Percentiles rank a stretch among this genome's conserved stretches.
Evolutionary conservation across 2,113 vertebrate genomes (phyloP).

Genomic region (Rutilus rutilus): DNA sequence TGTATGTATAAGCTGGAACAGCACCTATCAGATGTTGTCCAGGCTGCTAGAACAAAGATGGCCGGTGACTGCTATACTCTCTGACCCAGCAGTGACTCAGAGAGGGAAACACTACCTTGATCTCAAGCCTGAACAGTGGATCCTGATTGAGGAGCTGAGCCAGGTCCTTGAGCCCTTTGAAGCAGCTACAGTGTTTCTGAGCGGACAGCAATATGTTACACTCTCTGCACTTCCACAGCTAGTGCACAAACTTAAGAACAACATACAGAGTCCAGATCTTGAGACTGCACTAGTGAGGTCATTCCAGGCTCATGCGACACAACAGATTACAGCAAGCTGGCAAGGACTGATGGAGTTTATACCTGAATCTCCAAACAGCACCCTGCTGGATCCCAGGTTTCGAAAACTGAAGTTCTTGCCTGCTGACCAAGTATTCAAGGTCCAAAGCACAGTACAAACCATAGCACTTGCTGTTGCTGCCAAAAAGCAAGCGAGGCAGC

Average conservation of each 20-base stretch:
- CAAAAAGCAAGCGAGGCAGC: conserved; percentile 26
- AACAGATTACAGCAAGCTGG: conserved; percentile 44
- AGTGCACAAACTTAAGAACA: conserved; percentile 41
- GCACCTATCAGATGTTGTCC: conserved; percentile 29
- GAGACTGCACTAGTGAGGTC: conserved; percentile 41
- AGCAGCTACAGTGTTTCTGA: conserved; percentile 43
- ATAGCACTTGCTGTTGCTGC: conserved; percentile 34
- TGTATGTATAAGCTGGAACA: conserved; percentile 39
- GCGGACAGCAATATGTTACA: conserved; percentile 37
- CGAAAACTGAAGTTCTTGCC: conserved; percentile 48
- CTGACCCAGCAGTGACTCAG: conserved; percentile 34
- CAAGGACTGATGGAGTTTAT: conserved; percentile 18
- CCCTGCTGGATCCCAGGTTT: conserved; percentile 48
- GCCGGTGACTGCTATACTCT: conserved; percentile 41
- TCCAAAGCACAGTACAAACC: conserved; percentile 40
- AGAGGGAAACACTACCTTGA: conserved; percentile 47
- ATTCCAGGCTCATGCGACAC: conserved; percentile 27
- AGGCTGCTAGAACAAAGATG: conserved; percentile 49
- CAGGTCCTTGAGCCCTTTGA: conserved; percentile 36
- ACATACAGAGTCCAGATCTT: conserved; percentile 19
- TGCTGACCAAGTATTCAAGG: conserved; percentile 36
- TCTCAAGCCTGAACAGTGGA: conserved; percentile 49
- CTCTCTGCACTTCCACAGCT: conserved; percentile 49
- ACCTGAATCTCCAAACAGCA: conserved; percentile 39
- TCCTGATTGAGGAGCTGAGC: conserved; percentile 32